Percentiles rank a stretch among this genome's conserved stretches.
Evolutionary conservation across 2,888 invertebrate species (phyloP).

Genomic region (Neuroscelio doddi): DNA sequence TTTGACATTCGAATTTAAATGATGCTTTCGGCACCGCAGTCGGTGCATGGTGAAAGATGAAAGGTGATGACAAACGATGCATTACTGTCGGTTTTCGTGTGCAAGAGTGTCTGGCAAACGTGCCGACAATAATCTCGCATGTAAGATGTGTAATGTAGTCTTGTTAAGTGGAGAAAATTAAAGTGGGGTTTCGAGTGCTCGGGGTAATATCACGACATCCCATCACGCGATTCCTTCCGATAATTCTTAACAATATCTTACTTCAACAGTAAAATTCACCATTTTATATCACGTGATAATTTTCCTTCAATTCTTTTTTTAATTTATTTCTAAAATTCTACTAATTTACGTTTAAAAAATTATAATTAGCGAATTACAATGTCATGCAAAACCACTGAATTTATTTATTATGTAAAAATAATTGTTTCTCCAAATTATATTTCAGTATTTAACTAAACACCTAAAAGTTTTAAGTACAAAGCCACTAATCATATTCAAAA

Average conservation of each 20-base stretch:
- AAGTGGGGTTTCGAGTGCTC: conserved; percentile 12
- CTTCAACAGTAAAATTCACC: conserved; percentile 1
- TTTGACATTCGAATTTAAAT: conserved; percentile 27
- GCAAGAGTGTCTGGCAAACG: conserved; percentile 20
- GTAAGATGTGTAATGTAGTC: conserved; percentile 22
- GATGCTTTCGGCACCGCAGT: conserved; percentile 21
- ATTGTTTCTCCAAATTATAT: no score
- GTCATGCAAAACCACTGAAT: no score
- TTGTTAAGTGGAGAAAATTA: no score
- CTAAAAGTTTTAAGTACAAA: no score
- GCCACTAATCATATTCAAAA: no score
- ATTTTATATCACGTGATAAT: not conserved
- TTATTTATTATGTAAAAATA: no score
- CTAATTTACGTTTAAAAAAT: no score
- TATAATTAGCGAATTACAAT: no score
- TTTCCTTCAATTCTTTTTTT: no score
- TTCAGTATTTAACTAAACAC: no score
- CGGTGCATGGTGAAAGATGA: conserved; percentile 23
- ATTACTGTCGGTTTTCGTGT: conserved; percentile 25
- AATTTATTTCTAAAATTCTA: no score
- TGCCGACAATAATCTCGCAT: conserved; percentile 22
- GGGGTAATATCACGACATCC: conserved; percentile 2
- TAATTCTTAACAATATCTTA: conserved; percentile 23
- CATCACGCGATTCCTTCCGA: conserved; percentile 1
- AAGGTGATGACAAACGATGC: conserved; percentile 33